Base-by-base conservation (phyloP, 2,797 vertebrate species). In the Sebastiscus tertius region DNA sequence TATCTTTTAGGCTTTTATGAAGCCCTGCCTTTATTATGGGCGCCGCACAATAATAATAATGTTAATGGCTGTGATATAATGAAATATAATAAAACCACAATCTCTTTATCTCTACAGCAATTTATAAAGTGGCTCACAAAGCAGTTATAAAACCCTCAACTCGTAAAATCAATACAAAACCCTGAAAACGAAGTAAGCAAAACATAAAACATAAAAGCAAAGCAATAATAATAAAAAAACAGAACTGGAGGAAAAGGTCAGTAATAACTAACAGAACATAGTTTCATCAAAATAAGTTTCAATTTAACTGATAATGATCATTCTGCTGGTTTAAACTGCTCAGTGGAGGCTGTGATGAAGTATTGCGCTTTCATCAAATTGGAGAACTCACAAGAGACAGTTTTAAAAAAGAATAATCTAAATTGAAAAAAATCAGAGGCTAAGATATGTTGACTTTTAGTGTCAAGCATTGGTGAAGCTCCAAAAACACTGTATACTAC, bases 21-120 rank as follows among this genome's bases (percentile, higher is more conserved):
- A 83, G 65, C 60, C 5, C 58, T 60, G 81, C 72, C 81, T 85
- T 83, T 77, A 85, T 78, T 61, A 59, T 13, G 8, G 42, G 26
- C 1, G 3, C 65, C n/a, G 26, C 81, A 68, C 55, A 74, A 79
- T 77, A 77, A 78, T 81, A 68, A 79, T 75, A 81, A 59, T 76
- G 72, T 80, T 86, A 79, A 87, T 83, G 75, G 52, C 49, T 62
- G 77, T 67, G 65, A 65, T 80, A 52, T 84, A 79, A 85, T 64
- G 34, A 60, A 83, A 75, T 64, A 46, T 54, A 74, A 84, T 75
- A 79, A 61, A 80, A 82, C 58, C 59, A 72, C 33, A 31, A 69
- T 83, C 75, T 83, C 62, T 77, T 76, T 67, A 75, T 81, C 78
- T 58, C 22, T 11, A 54, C 12, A 62, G 56, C 68, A 54, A 78